Conservation (phyloP, 1,140 invertebrate species). For the Steinernema khuongi region DNA sequence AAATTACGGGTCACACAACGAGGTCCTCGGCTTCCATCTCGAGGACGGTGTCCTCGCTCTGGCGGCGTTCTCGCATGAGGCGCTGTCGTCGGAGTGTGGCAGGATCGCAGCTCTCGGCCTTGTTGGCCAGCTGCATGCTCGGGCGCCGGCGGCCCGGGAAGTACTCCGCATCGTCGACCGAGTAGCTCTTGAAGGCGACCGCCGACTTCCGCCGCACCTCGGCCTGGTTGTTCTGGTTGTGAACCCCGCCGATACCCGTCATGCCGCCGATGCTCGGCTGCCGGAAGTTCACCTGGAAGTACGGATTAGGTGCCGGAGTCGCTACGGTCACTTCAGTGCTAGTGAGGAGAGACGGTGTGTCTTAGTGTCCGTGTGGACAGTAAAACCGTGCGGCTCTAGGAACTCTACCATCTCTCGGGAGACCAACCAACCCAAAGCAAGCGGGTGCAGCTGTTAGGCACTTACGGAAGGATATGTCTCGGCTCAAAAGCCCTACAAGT, state of each 20-base stretch:
- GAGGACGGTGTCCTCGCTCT: constrained; percentile 20
- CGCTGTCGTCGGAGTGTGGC: background rate
- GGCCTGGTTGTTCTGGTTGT: background rate
- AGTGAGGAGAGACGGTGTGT: too few species aligned
- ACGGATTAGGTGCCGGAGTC: background rate
- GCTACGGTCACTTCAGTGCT: too few species aligned
- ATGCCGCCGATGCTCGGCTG: constrained; percentile 9
- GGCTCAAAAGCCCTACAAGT: background rate
- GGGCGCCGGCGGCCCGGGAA: background rate
- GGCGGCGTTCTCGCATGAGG: background rate
- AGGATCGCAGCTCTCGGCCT: background rate
- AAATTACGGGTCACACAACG: background rate
- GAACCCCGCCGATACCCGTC: constrained; percentile 3
- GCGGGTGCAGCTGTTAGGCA: too few species aligned
- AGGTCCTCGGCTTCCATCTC: constrained; percentile 17
- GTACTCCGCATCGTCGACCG: constrained; percentile 2
- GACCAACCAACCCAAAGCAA: too few species aligned
- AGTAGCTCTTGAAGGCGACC: background rate
- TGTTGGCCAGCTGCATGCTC: background rate
- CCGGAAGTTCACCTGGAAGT: background rate
- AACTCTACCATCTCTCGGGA: too few species aligned
- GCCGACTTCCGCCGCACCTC: background rate
- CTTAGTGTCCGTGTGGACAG: too few species aligned
- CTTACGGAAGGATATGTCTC: too few species aligned
- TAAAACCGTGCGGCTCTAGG: too few species aligned